Evolutionary conservation across 1,140 invertebrate genomes (phyloP).

Genomic region (Nymphalis io): DNA sequence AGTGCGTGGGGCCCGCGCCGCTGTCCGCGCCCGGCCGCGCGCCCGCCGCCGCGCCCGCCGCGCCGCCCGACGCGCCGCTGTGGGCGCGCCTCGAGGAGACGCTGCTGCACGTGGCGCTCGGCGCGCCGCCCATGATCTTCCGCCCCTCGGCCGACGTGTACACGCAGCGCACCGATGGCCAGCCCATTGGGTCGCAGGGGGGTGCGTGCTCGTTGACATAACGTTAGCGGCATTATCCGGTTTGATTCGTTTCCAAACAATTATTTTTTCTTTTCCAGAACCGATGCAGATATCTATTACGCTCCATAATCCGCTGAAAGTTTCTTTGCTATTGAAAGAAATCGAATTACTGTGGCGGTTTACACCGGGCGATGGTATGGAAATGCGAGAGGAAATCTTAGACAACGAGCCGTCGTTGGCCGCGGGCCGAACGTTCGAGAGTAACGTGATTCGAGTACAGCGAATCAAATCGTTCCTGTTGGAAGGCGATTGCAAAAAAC

Average conservation of each 20-base stretch:
- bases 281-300: conserved; percentile 89
- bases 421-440: conserved; percentile 60
- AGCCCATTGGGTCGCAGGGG: conserved; percentile 87
- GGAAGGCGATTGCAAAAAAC: conserved; percentile 66
- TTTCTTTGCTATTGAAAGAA: conserved; percentile 86
- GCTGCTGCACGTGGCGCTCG: conserved; percentile 86
- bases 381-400: conserved; percentile 52
- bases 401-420: conserved; percentile 69
- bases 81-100: conserved; percentile 91
- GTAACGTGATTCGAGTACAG: conserved; percentile 65
- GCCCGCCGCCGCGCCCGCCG: conserved; percentile 63
- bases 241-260: neutral
- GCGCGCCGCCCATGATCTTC: conserved; percentile 87
- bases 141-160: conserved; percentile 88
- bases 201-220: conserved; percentile 65
- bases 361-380: conserved; percentile 67
- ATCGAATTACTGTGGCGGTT: conserved; percentile 92
- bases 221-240: neutral
- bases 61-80: conserved; percentile 54
- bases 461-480: conserved; percentile 67
- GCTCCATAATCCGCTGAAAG: conserved; percentile 90
- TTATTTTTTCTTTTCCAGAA: conserved; percentile 82
- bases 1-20: conserved; percentile 82
- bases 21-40: conserved; percentile 73
- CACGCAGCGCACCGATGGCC: conserved; percentile 84